Percentiles rank a stretch among this genome's conserved stretches.
These are phyloP conservation scores for Cantharis rufa DNA, from an alignment of 2,888 invertebrate species.

Conservation along the genomic window DNA sequence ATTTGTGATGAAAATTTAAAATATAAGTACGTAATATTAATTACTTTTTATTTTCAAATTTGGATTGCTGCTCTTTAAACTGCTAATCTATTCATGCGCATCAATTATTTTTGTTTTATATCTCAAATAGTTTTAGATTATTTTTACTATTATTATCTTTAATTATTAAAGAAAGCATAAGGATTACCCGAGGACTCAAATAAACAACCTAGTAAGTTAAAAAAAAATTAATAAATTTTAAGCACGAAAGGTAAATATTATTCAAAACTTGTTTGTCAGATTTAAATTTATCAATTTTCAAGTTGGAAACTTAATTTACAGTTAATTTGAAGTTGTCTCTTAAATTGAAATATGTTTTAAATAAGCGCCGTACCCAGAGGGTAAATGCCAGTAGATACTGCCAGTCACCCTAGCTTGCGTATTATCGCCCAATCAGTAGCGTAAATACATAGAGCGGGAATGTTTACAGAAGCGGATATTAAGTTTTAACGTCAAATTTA, in stretches of 20 bases:
- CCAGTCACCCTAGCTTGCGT: slow-evolving; percentile 49
- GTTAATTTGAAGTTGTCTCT: slow-evolving; percentile 27
- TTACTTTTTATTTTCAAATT: too few relatives aligned
- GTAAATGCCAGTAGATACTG: slow-evolving; percentile 48
- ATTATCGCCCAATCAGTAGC: slow-evolving; percentile 32
- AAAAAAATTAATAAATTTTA: neutral
- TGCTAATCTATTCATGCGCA: too few relatives aligned
- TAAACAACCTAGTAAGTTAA: too few relatives aligned
- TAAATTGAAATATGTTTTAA: slow-evolving; percentile 52
- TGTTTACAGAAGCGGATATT: slow-evolving; percentile 33
- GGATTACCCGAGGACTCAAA: too few relatives aligned
- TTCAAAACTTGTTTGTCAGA: neutral
- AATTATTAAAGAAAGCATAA: too few relatives aligned
- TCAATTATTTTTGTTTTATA: too few relatives aligned
- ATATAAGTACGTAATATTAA: too few relatives aligned
- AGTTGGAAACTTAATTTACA: slow-evolving; percentile 7
- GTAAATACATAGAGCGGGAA: slow-evolving; percentile 21
- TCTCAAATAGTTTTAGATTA: too few relatives aligned
- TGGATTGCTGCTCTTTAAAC: too few relatives aligned
- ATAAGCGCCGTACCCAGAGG: slow-evolving; percentile 46
- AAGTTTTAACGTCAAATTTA: slow-evolving; percentile 32
- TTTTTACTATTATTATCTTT: too few relatives aligned
- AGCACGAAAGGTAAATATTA: neutral
- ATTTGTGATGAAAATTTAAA: too few relatives aligned
- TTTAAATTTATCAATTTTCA: slow-evolving; percentile 3